Base-by-base conservation (phyloP, 2,888 invertebrate species). In the Geophilus truncorum region DNA sequence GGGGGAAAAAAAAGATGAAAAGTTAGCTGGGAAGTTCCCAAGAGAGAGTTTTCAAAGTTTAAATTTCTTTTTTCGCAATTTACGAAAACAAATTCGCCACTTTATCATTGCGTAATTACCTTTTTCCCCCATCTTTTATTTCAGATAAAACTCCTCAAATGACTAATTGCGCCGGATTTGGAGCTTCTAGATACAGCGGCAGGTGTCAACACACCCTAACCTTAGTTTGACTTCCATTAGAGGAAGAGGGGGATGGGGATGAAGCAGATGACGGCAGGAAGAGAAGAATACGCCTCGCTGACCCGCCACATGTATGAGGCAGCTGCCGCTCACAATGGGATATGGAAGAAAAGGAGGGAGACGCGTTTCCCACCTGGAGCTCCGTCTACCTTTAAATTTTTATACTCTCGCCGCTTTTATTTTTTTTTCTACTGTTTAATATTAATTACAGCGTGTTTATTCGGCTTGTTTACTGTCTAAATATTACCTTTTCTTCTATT, bases 261-360 rank as follows among this genome's bases (percentile, higher is more conserved):
- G 51, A 10, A 28, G 70, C 28, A 23, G 70, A 70, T 70, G 70
- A 70, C 9, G 70, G 28, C 70, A 70, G 70, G 70, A 70, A 70
- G 28, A 15, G 28, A 70, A 9, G 28, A 70, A 70, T 12, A 28
- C 70, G 70, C 70, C 70, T 70, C 70, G n/a, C 70, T 70, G 70
- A 70, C 70, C 70, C 70, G 25, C 70, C 28, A 28, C 70, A 28
- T 28, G 28, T 28, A 25, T 9, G 70, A 62, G 23, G 70, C 70
- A 70, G 70, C 70, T 70, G 70, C 70, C 28, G 25, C 28, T 10
- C 70, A 70, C 70, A 70, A 70, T 70, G 70, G 70, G 70, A 25
- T 28, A 25, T 28, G 70, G 23, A 4, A 70, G 70, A 28, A 28
- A n/a, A 28, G 51, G 10, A 70, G 28, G 28, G 25, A 70, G 70